Percentiles rank a stretch among this genome's conserved stretches.
phyloP scores from a whole-genome alignment of 2,888 invertebrate genomes.

The Athripsodes cinereus region DNA sequence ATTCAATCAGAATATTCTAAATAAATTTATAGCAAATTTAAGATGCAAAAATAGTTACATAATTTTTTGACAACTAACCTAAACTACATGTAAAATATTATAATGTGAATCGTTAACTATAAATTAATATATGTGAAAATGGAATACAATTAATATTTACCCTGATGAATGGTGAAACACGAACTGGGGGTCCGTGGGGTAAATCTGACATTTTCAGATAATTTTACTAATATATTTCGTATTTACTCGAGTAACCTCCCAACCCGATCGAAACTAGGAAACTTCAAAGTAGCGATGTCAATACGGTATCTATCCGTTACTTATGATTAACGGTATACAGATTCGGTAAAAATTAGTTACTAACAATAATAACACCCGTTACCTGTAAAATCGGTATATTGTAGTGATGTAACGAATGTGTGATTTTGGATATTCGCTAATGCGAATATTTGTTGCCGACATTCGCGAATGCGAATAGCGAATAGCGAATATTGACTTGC shows the following conservation, averaged over 20 bases:
- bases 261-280: not conserved
- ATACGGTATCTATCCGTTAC: too few relatives aligned
- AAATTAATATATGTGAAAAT: slow-evolving; percentile 18
- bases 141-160: slow-evolving; percentile 32
- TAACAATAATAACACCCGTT: too few relatives aligned
- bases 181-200: slow-evolving; percentile 58
- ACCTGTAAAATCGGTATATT: too few relatives aligned
- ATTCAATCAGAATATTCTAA: too few relatives aligned
- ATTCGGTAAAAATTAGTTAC: too few relatives aligned
- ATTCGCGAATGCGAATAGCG: too few relatives aligned
- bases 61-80: slow-evolving; percentile 28
- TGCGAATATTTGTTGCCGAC: too few relatives aligned
- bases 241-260: not conserved
- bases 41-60: slow-evolving; percentile 35
- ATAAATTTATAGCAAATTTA: not conserved
- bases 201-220: slow-evolving; percentile 32
- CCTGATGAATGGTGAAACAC: slow-evolving; percentile 77
- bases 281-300: too few relatives aligned
- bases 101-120: not conserved
- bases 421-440: too few relatives aligned
- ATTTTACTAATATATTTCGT: not conserved
- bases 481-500: too few relatives aligned
- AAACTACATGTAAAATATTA: not conserved
- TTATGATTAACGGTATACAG: too few relatives aligned
- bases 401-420: too few relatives aligned